phyloP scores from a whole-genome alignment of 2,113 vertebrate species.

The Toxotes chatareus region DNA sequence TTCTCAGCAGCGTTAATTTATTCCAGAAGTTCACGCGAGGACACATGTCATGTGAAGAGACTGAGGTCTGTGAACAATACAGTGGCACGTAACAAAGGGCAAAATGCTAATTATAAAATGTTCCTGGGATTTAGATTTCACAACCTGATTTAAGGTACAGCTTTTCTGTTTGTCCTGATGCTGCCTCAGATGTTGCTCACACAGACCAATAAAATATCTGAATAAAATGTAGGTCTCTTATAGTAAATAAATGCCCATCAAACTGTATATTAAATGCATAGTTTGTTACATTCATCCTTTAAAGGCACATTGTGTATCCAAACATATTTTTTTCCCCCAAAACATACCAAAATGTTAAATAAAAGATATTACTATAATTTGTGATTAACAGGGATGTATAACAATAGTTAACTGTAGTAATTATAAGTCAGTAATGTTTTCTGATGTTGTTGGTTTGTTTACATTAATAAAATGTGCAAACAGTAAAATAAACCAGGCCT shows the following conservation, averaged over 20 bases:
- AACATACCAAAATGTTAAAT: background rate
- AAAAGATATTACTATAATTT: background rate
- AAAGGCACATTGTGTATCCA: background rate
- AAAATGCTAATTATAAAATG: conserved; percentile 58
- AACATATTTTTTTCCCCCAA: background rate
- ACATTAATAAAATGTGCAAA: conserved; percentile 33
- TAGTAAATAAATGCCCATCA: background rate
- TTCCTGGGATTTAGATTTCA: conserved; percentile 22
- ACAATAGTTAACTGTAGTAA: background rate
- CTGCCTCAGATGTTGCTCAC: conserved; percentile 1
- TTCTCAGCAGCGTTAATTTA: conserved; percentile 57
- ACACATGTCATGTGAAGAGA: conserved; percentile 61
- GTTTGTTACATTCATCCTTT: background rate
- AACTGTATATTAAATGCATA: background rate
- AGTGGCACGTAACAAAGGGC: conserved; percentile 36
- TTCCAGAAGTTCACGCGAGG: conserved; percentile 68
- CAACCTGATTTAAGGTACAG: conserved; percentile 21
- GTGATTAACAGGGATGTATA: conserved; percentile 1
- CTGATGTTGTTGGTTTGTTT: conserved; percentile 33
- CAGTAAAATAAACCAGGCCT: conserved; percentile 38
- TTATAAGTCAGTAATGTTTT: conserved; percentile 15
- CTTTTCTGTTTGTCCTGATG: conserved; percentile 19
- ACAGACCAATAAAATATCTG: background rate
- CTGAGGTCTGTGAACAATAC: conserved; percentile 55
- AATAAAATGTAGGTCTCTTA: background rate